A percentile compares a stretch with the other conserved stretches of the same genome.
Evolutionary conservation across 2,797 vertebrate genomes (phyloP).

Genomic region (Pseudochirops corinnae): DNA sequence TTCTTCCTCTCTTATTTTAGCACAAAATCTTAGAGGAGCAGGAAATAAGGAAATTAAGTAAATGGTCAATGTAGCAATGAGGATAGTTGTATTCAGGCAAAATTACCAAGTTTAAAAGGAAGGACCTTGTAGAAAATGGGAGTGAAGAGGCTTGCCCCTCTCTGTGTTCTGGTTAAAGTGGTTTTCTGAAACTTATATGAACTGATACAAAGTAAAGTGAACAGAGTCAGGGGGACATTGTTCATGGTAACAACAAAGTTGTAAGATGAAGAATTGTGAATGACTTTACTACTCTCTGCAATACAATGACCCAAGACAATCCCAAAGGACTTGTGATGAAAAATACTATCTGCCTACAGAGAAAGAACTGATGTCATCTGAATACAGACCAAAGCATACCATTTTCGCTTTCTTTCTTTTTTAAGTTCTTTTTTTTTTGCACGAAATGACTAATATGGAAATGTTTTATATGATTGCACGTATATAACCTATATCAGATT

Average conservation of each 20-base stretch:
- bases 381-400: not conserved
- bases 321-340: not conserved
- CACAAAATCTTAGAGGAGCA: not conserved
- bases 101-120: not conserved
- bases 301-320: not conserved
- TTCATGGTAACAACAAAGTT: not conserved
- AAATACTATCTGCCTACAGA: not conserved
- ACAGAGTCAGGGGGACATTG: too few species aligned
- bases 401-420: not conserved
- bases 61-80: not conserved
- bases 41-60: not conserved
- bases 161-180: not conserved
- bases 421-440: not conserved
- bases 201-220: not conserved
- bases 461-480: not conserved
- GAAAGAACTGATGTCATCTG: not conserved
- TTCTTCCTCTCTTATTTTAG: not conserved
- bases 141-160: not conserved
- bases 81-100: not conserved
- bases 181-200: not conserved
- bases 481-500: not conserved
- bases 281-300: not conserved
- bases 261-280: not conserved
- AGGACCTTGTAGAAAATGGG: not conserved
- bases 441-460: not conserved